Conservation (phyloP, 1,140 invertebrate species). For the Chironomus striatipennis region DNA sequence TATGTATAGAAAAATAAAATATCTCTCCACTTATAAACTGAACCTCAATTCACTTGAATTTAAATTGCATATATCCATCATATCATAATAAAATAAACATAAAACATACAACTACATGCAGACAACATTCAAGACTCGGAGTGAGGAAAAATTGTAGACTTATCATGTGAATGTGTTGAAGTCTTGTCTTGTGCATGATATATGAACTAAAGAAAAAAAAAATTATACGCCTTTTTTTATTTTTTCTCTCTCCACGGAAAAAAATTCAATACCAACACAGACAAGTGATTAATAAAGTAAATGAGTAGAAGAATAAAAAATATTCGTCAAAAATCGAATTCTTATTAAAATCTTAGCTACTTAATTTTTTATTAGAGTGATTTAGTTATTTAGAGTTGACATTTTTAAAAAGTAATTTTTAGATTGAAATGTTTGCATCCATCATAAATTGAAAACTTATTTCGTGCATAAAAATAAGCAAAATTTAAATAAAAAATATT, state of each 20-base stretch:
- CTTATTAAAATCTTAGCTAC: neutral
- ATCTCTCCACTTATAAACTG: neutral
- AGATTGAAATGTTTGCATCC: no score
- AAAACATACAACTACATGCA: neutral
- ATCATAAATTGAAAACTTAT: no score
- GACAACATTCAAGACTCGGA: neutral
- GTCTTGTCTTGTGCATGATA: constrained; percentile 10
- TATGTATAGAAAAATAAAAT: no score
- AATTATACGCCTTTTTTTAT: neutral
- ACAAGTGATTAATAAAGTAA: neutral
- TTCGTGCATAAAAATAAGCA: no score
- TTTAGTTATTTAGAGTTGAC: no score
- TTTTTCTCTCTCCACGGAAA: neutral
- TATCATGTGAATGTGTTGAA: neutral
- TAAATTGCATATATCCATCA: no score
- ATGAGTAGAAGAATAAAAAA: neutral
- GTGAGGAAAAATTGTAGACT: constrained; percentile 7
- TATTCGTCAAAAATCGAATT: neutral
- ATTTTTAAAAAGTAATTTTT: no score
- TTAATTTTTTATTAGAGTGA: no score
- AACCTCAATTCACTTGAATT: neutral
- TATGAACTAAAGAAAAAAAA: neutral
- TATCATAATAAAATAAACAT: no score
- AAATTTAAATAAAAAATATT: no score
- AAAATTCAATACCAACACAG: neutral